These are phyloP conservation scores for Aeoliscus strigatus DNA, from an alignment of 2,797 vertebrate genomes.

Conservation along the genomic window DNA sequence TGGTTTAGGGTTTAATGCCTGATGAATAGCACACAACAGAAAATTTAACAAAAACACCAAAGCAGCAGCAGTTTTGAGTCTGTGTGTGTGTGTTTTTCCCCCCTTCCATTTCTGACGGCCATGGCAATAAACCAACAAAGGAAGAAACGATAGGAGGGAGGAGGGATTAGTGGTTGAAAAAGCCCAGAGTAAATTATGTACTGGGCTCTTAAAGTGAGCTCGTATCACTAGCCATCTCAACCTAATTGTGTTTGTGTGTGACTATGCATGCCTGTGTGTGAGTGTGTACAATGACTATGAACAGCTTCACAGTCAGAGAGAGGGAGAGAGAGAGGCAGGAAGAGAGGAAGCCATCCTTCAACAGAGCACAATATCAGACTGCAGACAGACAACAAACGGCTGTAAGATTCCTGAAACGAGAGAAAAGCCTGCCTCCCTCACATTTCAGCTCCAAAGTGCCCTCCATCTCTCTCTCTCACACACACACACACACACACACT, in stretches of 20 bases:
- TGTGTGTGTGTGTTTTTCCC: conserved; percentile 11
- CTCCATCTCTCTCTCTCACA: conserved; percentile 58
- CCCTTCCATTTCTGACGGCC: conserved; percentile 43
- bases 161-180: conserved; percentile 47
- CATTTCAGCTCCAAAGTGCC: conserved; percentile 65
- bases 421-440: conserved; percentile 64
- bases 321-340: conserved; percentile 48
- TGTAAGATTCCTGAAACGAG: conserved; percentile 69
- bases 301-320: conserved; percentile 44
- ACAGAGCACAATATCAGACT: conserved; percentile 70
- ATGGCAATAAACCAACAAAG: conserved; percentile 66
- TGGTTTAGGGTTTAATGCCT: conserved; percentile 41
- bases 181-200: conserved; percentile 65
- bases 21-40: conserved; percentile 41
- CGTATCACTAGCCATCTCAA: conserved; percentile 62
- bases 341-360: conserved; percentile 74
- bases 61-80: conserved; percentile 27
- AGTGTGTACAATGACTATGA: conserved; percentile 43
- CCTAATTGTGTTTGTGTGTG: conserved; percentile 56
- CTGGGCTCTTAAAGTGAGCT: conserved; percentile 56
- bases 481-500: conserved; percentile 30
- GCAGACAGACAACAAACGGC: conserved; percentile 69
- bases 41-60: conserved; percentile 36
- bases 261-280: conserved; percentile 31
- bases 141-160: conserved; percentile 52